Evolutionary conservation across 2,888 invertebrate genomes (phyloP).

Genomic region (Diabrotica balteata): DNA sequence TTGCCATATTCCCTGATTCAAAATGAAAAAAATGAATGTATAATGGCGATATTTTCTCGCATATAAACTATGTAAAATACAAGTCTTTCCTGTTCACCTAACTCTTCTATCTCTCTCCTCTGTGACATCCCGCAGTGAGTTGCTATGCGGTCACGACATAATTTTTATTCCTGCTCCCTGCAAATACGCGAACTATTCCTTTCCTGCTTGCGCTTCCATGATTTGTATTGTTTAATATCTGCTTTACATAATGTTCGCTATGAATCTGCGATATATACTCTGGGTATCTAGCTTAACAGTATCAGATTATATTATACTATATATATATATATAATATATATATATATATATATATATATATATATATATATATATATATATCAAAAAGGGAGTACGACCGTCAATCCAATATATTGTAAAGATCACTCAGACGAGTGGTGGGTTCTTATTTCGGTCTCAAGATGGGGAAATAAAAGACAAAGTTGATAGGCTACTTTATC

Average conservation of each 20-base stretch:
- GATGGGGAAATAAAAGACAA: no score
- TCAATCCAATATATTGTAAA: no score
- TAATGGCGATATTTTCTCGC: constrained; percentile 40
- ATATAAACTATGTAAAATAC: constrained; percentile 46
- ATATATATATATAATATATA: no score
- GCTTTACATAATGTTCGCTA: constrained; percentile 47
- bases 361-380: no score
- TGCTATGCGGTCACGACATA: constrained; percentile 48
- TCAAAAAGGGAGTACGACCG: no score
- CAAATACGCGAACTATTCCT: constrained; percentile 49
- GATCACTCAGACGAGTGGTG: no score
- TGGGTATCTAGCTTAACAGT: constrained; percentile 31
- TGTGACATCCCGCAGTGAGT: constrained; percentile 45
- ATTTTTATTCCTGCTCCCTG: constrained; percentile 45
- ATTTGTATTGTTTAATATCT: constrained; percentile 47
- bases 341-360: no score
- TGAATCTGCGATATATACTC: constrained; percentile 38
- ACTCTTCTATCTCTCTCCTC: constrained; percentile 41
- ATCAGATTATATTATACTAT: constrained; percentile 21
- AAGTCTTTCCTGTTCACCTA: constrained; percentile 47
- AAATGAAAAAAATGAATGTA: constrained; percentile 37
- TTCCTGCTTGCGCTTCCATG: constrained; percentile 48
- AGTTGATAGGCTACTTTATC: no score
- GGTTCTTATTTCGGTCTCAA: no score
- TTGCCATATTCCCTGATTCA: constrained; percentile 26